A percentile compares a stretch with the other conserved stretches of the same genome.
phyloP scores from a whole-genome alignment of 2,113 vertebrate species.

The Fulmarus glacialis region DNA sequence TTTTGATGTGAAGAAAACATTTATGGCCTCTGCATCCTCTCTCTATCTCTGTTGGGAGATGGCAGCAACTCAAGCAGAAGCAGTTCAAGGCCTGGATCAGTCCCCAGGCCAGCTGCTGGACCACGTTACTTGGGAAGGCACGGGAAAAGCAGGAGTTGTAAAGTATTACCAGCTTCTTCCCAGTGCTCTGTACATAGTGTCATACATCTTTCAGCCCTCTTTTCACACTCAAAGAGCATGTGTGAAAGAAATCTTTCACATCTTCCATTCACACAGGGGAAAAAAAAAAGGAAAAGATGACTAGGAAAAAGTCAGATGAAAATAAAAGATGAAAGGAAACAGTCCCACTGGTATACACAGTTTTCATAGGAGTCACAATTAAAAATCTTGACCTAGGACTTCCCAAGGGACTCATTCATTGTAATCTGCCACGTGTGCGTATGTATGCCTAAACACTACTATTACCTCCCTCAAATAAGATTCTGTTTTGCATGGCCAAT shows the following conservation, averaged over 20 bases:
- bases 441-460: not conserved
- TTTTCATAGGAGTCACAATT: not conserved
- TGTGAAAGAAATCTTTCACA: not conserved
- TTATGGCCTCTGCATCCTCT: not conserved
- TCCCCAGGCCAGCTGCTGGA: not conserved
- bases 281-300: not conserved
- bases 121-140: not conserved
- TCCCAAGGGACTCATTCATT: not conserved
- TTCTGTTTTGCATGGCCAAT: not conserved
- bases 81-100: not conserved
- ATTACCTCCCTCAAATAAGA: not conserved
- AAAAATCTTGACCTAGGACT: not conserved
- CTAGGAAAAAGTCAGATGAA: not conserved
- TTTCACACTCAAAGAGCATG: not conserved
- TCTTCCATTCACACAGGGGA: not conserved
- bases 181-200: not conserved
- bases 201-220: not conserved
- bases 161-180: not conserved
- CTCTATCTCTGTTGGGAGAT: not conserved
- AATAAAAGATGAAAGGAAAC: not conserved
- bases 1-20: not conserved
- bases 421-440: accelerated
- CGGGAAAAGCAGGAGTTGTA: not conserved
- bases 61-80: not conserved
- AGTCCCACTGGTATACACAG: not conserved